Evolutionary conservation across 1,140 invertebrate species (phyloP).

Genomic region (Brachionus paranguensis): DNA sequence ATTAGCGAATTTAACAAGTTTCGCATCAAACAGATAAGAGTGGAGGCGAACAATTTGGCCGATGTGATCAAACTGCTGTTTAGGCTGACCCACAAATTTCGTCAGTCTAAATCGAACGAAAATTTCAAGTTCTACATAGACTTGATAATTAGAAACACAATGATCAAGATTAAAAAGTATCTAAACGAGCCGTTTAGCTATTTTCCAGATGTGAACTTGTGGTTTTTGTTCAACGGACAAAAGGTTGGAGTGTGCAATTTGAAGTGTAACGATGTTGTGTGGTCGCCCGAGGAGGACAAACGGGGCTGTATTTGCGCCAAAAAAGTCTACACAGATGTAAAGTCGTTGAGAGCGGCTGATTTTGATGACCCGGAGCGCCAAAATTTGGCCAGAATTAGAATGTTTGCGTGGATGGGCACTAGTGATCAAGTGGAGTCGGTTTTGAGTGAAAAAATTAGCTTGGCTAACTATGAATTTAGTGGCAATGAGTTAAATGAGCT

Average conservation of each 20-base stretch:
- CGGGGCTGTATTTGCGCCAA: neutral
- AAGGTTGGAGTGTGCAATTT: conserved; percentile 14
- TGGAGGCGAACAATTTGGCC: neutral
- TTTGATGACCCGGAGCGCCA: conserved; percentile 5
- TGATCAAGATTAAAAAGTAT: neutral
- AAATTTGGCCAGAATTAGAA: neutral
- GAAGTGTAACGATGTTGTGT: neutral
- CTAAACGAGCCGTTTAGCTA: conserved; percentile 35
- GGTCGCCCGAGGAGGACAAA: neutral
- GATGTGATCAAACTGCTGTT: neutral
- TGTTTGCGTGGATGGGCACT: neutral
- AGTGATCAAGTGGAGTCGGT: neutral
- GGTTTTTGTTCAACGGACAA: neutral
- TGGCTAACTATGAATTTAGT: neutral
- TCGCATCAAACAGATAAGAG: neutral
- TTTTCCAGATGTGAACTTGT: conserved; percentile 32
- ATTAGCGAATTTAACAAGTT: neutral
- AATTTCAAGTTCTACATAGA: conserved; percentile 37
- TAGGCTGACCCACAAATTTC: neutral
- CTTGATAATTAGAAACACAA: neutral
- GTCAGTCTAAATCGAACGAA: conserved; percentile 2
- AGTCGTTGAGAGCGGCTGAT: neutral
- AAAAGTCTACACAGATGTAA: neutral
- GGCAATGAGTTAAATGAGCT: conserved; percentile 10
- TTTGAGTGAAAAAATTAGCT: neutral